Conservation (phyloP, 2,888 invertebrate genomes). For the Rhimphoctona megacephalus region DNA sequence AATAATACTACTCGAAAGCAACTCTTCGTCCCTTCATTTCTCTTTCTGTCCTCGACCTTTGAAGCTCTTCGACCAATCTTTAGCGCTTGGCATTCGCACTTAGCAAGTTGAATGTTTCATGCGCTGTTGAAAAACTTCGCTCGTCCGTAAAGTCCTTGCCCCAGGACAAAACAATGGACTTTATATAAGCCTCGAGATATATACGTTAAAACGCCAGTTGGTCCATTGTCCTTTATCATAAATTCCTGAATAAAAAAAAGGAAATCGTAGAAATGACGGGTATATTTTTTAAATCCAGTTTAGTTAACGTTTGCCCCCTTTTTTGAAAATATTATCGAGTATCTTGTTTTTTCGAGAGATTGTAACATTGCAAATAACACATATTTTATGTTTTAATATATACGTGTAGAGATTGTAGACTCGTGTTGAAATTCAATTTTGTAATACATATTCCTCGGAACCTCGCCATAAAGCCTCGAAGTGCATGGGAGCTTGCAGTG, state of each 20-base stretch:
- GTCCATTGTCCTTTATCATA: slow-evolving; percentile 71
- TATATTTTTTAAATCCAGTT: neutral
- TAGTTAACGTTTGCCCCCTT: slow-evolving; percentile 5
- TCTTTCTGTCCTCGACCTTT: neutral
- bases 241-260: slow-evolving; percentile 59
- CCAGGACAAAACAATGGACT: slow-evolving; percentile 70
- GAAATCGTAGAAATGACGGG: neutral
- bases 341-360: neutral
- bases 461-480: slow-evolving; percentile 1
- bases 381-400: neutral
- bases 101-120: slow-evolving; percentile 50
- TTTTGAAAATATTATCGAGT: neutral
- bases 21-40: neutral
- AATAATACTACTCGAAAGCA: slow-evolving; percentile 29
- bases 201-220: slow-evolving; percentile 26
- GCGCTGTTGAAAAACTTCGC: slow-evolving; percentile 49
- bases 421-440: slow-evolving; percentile 25
- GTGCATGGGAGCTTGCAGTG: slow-evolving; percentile 13
- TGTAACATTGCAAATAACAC: neutral
- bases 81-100: slow-evolving; percentile 25
- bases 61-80: slow-evolving; percentile 16
- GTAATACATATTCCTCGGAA: slow-evolving; percentile 18
- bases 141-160: slow-evolving; percentile 8
- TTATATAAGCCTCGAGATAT: slow-evolving; percentile 27
- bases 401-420: neutral